These are phyloP conservation scores for Caretta caretta DNA, from an alignment of 2,113 vertebrate genomes.

Conservation along the genomic window DNA sequence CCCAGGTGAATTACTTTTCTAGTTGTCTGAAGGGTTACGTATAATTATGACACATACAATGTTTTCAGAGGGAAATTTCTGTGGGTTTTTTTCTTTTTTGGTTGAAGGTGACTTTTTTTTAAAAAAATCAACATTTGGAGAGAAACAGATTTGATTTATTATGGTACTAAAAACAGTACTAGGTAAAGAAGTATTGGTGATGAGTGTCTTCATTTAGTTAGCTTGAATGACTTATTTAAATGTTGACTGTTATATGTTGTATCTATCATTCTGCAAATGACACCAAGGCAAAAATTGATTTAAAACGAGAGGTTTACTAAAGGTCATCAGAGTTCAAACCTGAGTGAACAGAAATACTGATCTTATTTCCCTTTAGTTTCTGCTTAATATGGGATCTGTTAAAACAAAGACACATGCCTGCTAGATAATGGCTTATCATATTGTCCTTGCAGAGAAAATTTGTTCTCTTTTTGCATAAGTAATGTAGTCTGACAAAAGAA, in stretches of 20 bases:
- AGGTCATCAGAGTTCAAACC: not conserved
- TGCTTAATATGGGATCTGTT: not conserved
- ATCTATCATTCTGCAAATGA: not conserved
- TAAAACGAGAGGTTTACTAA: not conserved
- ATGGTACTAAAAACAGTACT: not conserved
- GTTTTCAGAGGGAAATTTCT: not conserved
- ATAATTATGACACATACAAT: not conserved
- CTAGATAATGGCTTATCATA: constrained; percentile 17
- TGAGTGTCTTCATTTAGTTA: not conserved
- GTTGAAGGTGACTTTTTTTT: not conserved
- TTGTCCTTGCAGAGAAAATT: constrained; percentile 14
- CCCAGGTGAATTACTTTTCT: fast-evolving
- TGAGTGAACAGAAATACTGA: not conserved
- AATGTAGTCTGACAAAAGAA: constrained; percentile 18
- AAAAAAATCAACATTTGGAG: not conserved
- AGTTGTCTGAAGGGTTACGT: not conserved
- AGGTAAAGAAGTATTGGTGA: constrained; percentile 7
- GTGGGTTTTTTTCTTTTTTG: not conserved
- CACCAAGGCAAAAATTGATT: not conserved
- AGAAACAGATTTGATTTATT: not conserved
- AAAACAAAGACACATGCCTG: not conserved
- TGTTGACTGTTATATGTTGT: not conserved
- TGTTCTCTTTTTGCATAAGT: not conserved
- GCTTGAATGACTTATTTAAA: not conserved
- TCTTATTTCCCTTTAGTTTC: not conserved